phyloP scores from a whole-genome alignment of 2,888 invertebrate species.

The Antitype chi region DNA sequence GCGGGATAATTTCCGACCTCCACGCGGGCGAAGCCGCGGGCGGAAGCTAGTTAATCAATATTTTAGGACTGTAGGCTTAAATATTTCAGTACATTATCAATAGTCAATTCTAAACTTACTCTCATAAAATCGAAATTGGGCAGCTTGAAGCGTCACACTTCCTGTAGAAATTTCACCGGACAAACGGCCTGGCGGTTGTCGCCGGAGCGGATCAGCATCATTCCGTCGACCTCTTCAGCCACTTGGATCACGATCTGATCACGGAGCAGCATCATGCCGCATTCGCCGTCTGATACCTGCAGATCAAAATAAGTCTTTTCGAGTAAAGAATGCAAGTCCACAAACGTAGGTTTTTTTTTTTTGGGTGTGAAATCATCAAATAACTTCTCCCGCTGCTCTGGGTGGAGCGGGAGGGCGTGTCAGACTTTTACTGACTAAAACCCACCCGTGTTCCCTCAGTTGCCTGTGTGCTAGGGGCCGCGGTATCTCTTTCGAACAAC shows the following conservation, averaged over 20 bases:
- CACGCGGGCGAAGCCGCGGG: too few relatives aligned
- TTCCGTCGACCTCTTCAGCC: constrained; percentile 97
- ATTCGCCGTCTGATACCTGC: constrained; percentile 96
- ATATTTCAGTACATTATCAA: neutral
- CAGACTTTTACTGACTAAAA: too few relatives aligned
- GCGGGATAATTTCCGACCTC: too few relatives aligned
- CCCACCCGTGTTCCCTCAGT: too few relatives aligned
- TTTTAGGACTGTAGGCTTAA: neutral
- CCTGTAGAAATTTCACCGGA: constrained; percentile 98
- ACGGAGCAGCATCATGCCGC: constrained; percentile 94
- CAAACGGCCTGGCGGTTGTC: constrained; percentile 98
- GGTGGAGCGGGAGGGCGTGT: too few relatives aligned
- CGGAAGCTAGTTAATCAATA: too few relatives aligned
- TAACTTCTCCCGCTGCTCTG: too few relatives aligned
- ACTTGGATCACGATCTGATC: constrained; percentile 98
- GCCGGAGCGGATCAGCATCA: constrained; percentile 98
- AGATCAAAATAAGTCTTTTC: constrained; percentile 75
- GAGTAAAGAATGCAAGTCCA: neutral
- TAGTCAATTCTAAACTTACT: constrained; percentile 68
- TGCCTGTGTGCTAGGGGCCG: too few relatives aligned
- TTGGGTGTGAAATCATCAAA: too few relatives aligned
- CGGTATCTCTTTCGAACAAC: too few relatives aligned
- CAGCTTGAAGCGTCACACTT: constrained; percentile 95
- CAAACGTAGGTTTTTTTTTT: too few relatives aligned
- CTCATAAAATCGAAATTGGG: constrained; percentile 83